Evolutionary conservation across 2,113 vertebrate species (phyloP).

Genomic region (Pristiophorus japonicus): DNA sequence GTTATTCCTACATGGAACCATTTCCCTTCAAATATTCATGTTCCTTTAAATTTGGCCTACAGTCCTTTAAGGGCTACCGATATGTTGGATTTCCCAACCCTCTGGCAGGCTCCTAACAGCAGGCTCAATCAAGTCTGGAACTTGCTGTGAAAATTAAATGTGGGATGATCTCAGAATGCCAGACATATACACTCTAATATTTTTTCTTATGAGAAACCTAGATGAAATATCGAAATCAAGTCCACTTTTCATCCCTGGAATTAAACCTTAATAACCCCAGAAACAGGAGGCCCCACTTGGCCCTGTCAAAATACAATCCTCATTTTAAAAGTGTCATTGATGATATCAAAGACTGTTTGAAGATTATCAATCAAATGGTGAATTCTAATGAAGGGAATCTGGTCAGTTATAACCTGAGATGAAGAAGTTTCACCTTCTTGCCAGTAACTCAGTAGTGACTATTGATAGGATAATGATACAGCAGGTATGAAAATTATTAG

Average conservation of each 20-base stretch:
- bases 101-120: neutral
- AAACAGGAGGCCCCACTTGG: neutral
- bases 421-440: neutral
- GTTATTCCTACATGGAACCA: neutral
- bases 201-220: neutral
- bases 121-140: neutral
- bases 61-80: neutral
- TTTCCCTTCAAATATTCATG: neutral
- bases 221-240: neutral
- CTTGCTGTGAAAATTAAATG: neutral
- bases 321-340: neutral
- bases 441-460: neutral
- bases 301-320: neutral
- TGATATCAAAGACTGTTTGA: neutral
- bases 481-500: neutral
- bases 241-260: neutral
- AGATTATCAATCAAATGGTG: neutral
- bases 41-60: neutral
- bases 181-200: neutral
- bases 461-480: neutral
- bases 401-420: neutral
- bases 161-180: neutral
- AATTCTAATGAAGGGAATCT: neutral
- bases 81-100: neutral
- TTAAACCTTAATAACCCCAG: neutral